phyloP scores from a whole-genome alignment of 2,113 vertebrate species.

The Syrmaticus mikado region DNA sequence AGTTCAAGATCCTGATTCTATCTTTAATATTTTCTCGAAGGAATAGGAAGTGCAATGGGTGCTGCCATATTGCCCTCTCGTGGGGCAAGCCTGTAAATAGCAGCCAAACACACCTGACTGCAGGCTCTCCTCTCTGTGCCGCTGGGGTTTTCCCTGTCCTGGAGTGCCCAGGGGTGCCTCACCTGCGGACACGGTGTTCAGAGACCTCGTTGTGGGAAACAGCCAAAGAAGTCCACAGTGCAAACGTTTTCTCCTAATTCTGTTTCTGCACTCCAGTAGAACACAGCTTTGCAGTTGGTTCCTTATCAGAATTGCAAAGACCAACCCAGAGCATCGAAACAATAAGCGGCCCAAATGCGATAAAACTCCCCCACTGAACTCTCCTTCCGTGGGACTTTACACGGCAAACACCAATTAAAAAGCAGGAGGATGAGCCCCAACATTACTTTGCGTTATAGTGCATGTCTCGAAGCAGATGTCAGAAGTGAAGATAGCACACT shows the following conservation, averaged over 20 bases:
- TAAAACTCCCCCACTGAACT: not conserved
- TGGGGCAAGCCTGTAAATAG: not conserved
- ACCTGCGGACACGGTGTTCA: not conserved
- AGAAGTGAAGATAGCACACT: accelerated
- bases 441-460: accelerated
- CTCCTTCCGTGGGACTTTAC: not conserved
- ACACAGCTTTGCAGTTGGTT: not conserved
- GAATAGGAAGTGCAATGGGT: not conserved
- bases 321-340: accelerated
- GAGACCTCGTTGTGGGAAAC: accelerated
- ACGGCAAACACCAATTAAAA: not conserved
- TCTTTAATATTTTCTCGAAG: accelerated
- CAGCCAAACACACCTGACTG: not conserved
- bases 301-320: not conserved
- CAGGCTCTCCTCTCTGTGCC: accelerated
- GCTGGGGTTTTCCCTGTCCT: accelerated
- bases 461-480: accelerated
- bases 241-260: not conserved
- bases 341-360: accelerated
- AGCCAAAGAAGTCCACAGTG: not conserved
- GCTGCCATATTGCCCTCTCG: constrained; percentile 46
- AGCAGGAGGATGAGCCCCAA: not conserved
- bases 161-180: not conserved
- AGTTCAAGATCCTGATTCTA: no score
- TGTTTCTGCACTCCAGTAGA: not conserved